Percentiles rank a stretch among this genome's conserved stretches.
Conservation (phyloP, 2,797 vertebrate species). For the Tamandua tetradactyla region DNA sequence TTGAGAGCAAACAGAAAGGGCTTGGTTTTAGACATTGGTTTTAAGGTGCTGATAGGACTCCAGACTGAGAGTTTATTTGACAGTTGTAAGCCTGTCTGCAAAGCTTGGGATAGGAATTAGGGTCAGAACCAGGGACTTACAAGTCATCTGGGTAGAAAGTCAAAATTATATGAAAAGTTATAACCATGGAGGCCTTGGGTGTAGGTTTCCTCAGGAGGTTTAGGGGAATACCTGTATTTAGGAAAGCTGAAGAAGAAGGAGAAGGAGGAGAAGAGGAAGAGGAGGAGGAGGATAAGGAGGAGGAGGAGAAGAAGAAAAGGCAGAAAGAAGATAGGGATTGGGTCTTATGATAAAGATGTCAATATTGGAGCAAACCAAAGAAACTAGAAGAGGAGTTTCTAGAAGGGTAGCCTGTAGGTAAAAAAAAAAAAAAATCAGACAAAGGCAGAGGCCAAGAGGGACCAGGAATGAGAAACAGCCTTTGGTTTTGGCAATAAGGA, state of each 20-base stretch:
- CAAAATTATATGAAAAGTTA: background rate
- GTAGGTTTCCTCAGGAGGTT: background rate
- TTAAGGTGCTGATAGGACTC: background rate
- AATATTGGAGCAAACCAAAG: background rate
- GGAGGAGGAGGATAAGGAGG: too few relatives aligned
- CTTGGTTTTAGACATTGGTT: background rate
- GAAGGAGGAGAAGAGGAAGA: background rate
- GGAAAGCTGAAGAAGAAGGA: background rate
- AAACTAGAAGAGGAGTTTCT: constrained; percentile 26
- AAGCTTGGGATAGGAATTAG: background rate
- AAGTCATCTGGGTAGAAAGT: constrained; percentile 6
- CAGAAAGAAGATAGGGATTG: background rate
- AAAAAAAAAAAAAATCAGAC: background rate
- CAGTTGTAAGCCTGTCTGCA: background rate
- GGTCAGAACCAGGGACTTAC: background rate
- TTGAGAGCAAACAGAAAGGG: background rate
- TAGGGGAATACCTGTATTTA: background rate
- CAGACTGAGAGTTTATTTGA: background rate
- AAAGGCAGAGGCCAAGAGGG: background rate
- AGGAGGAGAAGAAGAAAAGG: background rate
- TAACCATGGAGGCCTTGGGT: background rate
- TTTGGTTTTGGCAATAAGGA: background rate
- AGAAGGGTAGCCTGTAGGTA: background rate
- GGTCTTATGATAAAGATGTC: background rate
- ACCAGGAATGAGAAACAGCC: background rate